Evolutionary conservation across 2,797 vertebrate genomes (phyloP), one percentile per base, ranked within the genome.

Genomic region (Enteromius mattozi): DNA sequence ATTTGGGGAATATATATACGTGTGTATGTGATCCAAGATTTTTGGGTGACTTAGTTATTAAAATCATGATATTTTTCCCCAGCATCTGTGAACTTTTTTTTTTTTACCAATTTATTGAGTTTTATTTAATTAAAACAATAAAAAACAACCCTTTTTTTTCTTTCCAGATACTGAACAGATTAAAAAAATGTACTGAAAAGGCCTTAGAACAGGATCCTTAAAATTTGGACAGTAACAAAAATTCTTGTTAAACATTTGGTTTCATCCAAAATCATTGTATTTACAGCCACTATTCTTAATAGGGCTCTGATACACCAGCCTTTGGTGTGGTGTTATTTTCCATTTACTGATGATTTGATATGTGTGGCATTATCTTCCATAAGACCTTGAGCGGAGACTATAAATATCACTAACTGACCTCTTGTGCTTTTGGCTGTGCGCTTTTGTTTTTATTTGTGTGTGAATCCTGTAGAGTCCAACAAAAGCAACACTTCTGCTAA

Each of bases 351-450:
- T 72, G 69, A 66, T 86, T 81, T 84, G 71, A 45, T 76, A 85
- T 81, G 51, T 76, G 80, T 80, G 72, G 78, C 47, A 59, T 83
- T 84, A 82, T 80, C 71, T 82, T 86, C 71, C 82, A 77, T 76
- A 51, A 70, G 78, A 84, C 86, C 82, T 84, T 87, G 86, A 81
- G 71, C 37, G 0, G 30, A 63, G 71, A 54, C 82, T 84, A 84
- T 80, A 87, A 84, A 87, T 84, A 87, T 75, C 45, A 80, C 42
- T 45, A 83, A 77, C 63, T 71, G 66, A 80, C 40, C 49, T 78
- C 70, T 72, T 85, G 83, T 42, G 78, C 37, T 75, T 80, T 49
- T 74, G 45, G n/a, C n/a, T 61, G 82, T 45, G 78, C 16, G 35
- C 66, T 68, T 87, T 76, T 84, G 82, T 72, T 84, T 77, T 79